Evolutionary conservation across 2,113 vertebrate genomes (phyloP), one percentile per base, ranked within the genome.

Genomic region (Gallinago jamesoni): DNA sequence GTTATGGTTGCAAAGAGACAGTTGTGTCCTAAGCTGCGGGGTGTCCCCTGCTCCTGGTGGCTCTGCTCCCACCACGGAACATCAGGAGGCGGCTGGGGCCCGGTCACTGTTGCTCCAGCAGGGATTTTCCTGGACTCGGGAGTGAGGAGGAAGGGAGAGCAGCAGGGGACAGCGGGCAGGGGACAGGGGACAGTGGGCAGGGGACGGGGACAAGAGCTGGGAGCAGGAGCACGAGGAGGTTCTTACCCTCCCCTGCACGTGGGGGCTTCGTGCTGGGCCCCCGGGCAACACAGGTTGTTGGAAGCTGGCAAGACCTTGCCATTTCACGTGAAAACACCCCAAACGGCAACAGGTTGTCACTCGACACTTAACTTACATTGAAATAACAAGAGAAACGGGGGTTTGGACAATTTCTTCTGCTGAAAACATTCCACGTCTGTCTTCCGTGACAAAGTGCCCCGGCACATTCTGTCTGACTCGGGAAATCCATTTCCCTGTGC

Each of bases 311-410:
- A 33, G 68, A 72, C 64, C 22, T 60, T 20, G 9, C 17, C 27
- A 5, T 24, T 43, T 10, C 60, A 6, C 6, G 33, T 6, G 0
- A 25, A 41, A 74, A 55, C 68, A n/a, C 5, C 4, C 52, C n/a
- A 28, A 37, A 52, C 47, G 63, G 79, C 33, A 39, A 69, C 4
- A 57, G 28, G 22, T 41, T 3, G 16, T 57, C 50, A 11, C 47
- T 57, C 78, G 30, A 8, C 1, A 0, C 43, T 48, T 25, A 27
- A 2, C 23, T 8, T 19, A 3, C 37, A 2, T 1, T 35, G 68
- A 31, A 83, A 82, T 12, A 56, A 30, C 35, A 78, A 4, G 33
- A 55, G 41, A 52, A 50, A 43, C 39, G 2, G 1, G 14, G 8
- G 3, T 69, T 47, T 1, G 5, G 57, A 30, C 25, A 27, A 45